A percentile compares a stretch with the other conserved stretches of the same genome.
Evolutionary conservation across 2,888 invertebrate genomes (phyloP).

Genomic region (Cephus runcator): DNA sequence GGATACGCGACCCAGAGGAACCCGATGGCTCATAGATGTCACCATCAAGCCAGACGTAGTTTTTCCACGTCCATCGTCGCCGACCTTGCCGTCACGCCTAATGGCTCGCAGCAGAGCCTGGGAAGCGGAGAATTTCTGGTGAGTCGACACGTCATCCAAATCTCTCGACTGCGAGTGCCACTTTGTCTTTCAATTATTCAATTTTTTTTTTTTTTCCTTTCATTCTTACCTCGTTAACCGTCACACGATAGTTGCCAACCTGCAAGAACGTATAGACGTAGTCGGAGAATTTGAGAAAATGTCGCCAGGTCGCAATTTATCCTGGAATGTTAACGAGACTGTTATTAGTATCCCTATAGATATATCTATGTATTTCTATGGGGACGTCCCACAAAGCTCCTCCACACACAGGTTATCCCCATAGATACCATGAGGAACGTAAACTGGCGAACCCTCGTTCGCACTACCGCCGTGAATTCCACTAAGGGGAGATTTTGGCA

Average conservation of each 20-base stretch:
- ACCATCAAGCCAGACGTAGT: slow-evolving; percentile 53
- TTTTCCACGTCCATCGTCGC: slow-evolving; percentile 57
- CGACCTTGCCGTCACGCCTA: slow-evolving; percentile 50
- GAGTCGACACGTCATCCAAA: slow-evolving; percentile 30
- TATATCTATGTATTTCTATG: background rate
- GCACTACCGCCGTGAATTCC: background rate
- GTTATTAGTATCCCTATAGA: background rate
- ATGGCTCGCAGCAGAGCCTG: slow-evolving; percentile 56
- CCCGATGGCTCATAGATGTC: slow-evolving; percentile 42
- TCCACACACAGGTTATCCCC: background rate
- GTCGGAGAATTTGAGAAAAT: background rate
- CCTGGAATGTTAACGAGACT: background rate
- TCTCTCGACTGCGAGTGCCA: background rate
- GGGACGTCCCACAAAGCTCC: background rate
- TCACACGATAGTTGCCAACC: background rate
- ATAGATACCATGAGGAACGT: background rate
- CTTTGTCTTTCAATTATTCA: background rate
- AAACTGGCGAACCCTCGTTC: background rate
- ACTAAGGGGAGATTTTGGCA: background rate
- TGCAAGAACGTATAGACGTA: background rate
- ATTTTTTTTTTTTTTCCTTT: background rate
- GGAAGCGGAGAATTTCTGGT: slow-evolving; percentile 56
- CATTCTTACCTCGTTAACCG: background rate
- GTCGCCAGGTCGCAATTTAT: background rate
- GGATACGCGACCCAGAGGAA: slow-evolving; percentile 46